Percentiles rank a stretch among this genome's conserved stretches.
Conservation (phyloP, 2,797 vertebrate species). For the Pseudochaenichthys georgianus region DNA sequence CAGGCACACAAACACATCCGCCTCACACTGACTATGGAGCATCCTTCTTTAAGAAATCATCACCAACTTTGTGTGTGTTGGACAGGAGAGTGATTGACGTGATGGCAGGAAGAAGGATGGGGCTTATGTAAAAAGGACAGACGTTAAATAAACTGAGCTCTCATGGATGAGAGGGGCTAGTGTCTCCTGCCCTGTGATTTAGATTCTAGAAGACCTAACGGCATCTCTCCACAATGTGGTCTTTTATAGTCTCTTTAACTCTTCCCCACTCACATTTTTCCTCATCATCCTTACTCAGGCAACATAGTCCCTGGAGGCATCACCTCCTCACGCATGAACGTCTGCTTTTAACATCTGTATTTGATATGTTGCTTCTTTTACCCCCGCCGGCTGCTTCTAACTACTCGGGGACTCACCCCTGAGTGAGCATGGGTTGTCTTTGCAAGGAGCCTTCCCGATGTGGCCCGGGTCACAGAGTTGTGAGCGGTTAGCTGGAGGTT, state of each 20-base stretch:
- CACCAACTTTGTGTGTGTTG: constrained; percentile 7
- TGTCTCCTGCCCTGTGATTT: constrained; percentile 8
- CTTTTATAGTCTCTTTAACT: constrained; percentile 27
- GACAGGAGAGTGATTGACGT: constrained; percentile 54
- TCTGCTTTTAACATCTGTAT: constrained; percentile 76
- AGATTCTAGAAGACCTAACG: too few relatives aligned
- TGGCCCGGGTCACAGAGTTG: constrained; percentile 40
- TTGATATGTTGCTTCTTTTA: constrained; percentile 49
- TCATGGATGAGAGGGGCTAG: constrained; percentile 13
- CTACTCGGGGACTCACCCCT: constrained; percentile 30
- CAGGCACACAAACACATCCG: constrained; percentile 24
- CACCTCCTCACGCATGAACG: constrained; percentile 31
- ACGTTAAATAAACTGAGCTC: constrained; percentile 59
- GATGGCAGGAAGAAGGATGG: constrained; percentile 17
- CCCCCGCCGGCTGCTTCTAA: constrained; percentile 17
- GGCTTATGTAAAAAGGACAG: constrained; percentile 55
- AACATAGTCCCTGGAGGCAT: constrained; percentile 28
- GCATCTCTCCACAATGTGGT: constrained; percentile 5
- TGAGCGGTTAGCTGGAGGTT: constrained; percentile 30
- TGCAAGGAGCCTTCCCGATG: constrained; percentile 30
- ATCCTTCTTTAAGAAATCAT: constrained; percentile 39
- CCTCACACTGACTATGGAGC: constrained; percentile 19
- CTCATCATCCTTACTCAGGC: constrained; percentile 20
- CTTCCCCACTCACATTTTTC: constrained; percentile 1
- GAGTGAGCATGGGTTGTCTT: constrained; percentile 30